These are phyloP conservation scores for Nasonia vitripennis DNA, from an alignment of 1,140 invertebrate genomes.

Conservation along the genomic window DNA sequence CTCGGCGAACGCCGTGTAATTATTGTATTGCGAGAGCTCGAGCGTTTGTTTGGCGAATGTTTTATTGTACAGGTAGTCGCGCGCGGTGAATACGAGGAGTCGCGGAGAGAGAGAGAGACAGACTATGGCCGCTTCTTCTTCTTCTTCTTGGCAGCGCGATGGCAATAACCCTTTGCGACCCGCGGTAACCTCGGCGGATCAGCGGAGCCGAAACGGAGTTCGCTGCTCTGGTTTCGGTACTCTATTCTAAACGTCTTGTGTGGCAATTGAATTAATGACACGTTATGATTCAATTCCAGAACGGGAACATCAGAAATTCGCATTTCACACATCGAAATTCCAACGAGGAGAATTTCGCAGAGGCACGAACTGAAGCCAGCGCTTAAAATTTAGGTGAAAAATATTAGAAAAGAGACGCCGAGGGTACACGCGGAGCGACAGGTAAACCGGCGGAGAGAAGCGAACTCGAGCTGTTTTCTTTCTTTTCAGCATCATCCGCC, in stretches of 20 bases:
- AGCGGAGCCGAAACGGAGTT: neutral
- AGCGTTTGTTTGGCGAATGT: conserved; percentile 8
- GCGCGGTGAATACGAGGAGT: neutral
- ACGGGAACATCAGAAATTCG: neutral
- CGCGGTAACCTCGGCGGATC: conserved; percentile 32
- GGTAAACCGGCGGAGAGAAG: conserved; percentile 6
- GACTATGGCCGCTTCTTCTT: conserved; percentile 34
- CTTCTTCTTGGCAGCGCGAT: conserved; percentile 46
- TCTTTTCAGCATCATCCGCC: conserved; percentile 38
- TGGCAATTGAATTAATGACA: neutral
- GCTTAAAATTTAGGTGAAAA: conserved; percentile 15
- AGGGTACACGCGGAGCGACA: neutral
- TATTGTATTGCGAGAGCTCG: neutral
- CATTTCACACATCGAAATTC: neutral
- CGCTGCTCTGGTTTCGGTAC: neutral
- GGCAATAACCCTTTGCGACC: conserved; percentile 51
- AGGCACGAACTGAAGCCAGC: neutral
- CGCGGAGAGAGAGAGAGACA: conserved; percentile 34
- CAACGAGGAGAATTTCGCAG: neutral
- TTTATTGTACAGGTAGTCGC: neutral
- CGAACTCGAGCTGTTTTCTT: conserved; percentile 11
- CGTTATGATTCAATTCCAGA: neutral
- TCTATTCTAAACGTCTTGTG: too few relatives aligned
- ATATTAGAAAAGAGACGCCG: conserved; percentile 1
- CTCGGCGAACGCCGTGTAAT: neutral